A percentile compares a stretch with the other conserved stretches of the same genome.
Conservation (phyloP, 2,888 invertebrate species). For the Eustalomyia histrio region DNA sequence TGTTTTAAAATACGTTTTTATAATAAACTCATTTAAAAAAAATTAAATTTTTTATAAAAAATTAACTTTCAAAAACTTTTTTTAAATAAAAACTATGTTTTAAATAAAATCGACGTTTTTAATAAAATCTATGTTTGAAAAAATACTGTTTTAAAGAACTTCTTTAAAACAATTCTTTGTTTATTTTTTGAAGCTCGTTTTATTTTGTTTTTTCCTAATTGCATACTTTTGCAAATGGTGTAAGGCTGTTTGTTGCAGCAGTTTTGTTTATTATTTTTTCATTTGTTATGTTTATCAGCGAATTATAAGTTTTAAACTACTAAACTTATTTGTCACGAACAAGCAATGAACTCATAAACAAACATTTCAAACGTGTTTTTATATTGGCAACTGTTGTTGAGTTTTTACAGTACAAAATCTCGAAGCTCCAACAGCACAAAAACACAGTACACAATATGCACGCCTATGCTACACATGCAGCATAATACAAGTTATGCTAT, state of each 20-base stretch:
- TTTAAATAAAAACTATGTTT: no score
- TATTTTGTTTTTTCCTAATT: neutral
- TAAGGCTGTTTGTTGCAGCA: constrained; percentile 19
- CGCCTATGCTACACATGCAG: constrained; percentile 35
- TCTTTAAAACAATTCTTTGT: no score
- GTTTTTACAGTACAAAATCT: neutral
- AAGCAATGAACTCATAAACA: constrained; percentile 61
- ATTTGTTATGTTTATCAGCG: constrained; percentile 24
- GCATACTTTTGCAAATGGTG: constrained; percentile 12
- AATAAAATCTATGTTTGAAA: no score
- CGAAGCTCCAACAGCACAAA: neutral
- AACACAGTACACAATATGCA: constrained; percentile 11
- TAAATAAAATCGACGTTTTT: no score
- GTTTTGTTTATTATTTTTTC: constrained; percentile 36
- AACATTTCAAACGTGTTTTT: constrained; percentile 61
- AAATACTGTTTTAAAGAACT: no score
- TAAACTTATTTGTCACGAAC: constrained; percentile 63
- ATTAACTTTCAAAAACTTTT: no score
- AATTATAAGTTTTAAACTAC: constrained; percentile 38
- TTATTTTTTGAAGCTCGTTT: no score
- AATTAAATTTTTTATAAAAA: no score
- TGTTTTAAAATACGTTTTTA: no score
- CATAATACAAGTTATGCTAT: constrained; percentile 15
- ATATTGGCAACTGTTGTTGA: constrained; percentile 4
- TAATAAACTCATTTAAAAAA: no score